Evolutionary conservation across 2,888 invertebrate species (phyloP), one percentile per base, ranked within the genome.

Genomic region (Nomada ferruginata): DNA sequence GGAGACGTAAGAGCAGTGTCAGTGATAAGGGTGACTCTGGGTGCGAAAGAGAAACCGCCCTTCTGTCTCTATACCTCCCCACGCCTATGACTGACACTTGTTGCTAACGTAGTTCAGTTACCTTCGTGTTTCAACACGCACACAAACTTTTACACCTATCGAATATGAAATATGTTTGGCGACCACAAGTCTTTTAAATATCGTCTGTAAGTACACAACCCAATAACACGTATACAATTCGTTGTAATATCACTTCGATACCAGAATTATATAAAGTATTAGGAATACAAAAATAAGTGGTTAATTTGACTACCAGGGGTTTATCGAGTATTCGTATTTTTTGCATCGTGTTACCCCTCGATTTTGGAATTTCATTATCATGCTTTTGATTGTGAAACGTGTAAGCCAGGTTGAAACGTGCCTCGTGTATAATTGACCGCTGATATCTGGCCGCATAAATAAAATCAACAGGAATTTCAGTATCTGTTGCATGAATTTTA

Each of bases 31-130:
- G 42, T 66, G 68, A 36, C n/a, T 50, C 15, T 55, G 61, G 50
- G 44, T 59, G 13, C 52, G 42, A 72, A 44, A 63, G 63, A 76
- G 68, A 50, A 44, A 50, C 47, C 61, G 18, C 11, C 36, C 47
- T 59, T 65, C 68, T 66, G 20, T 15, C 18, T 26, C 36, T 50
- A 5, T 42, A 36, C 15, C 29, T 36, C 44, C 20, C 5, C 11
- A 4, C 36, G 50, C 15, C 23, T 53, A 44, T 66, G 63, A 23
- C 70, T 84, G 86, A 81, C 86, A 85, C 85, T 85, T 86, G 85
- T 86, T 85, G 82, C 86, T 84, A 61, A 55, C 63, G 5, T 29
- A 63, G 77, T 68, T 75, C 72, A 75, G 75, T 57, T 75, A 80
- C 70, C 70, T 71, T 76, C 71, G 59, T 20, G 20, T 60, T 44